Conservation (phyloP, 2,888 invertebrate genomes). For the Lobophora halterata region DNA sequence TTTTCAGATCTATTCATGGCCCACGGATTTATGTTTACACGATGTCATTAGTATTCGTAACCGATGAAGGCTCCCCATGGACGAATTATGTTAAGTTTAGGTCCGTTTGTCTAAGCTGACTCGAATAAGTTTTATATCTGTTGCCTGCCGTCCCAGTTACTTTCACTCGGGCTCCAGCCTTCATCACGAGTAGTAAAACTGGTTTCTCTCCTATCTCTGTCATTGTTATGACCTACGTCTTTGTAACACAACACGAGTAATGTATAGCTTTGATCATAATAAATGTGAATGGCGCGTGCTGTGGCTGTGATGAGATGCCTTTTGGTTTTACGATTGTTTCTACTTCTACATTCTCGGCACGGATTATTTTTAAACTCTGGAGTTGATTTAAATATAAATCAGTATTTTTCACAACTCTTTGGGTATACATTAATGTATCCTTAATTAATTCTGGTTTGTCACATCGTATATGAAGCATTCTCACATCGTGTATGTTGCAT, state of each 20-base stretch:
- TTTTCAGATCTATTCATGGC: constrained; percentile 25
- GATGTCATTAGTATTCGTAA: constrained; percentile 24
- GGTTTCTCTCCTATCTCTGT: constrained; percentile 41
- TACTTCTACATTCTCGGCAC: neutral
- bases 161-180: constrained; percentile 51
- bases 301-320: constrained; percentile 2
- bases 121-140: constrained; percentile 32
- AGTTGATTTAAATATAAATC: no score
- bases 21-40: constrained; percentile 23
- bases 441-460: no score
- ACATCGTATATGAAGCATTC: no score
- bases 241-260: constrained; percentile 9
- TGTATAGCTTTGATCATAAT: constrained; percentile 13
- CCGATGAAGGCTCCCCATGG: constrained; percentile 28
- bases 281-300: constrained; percentile 4
- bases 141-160: constrained; percentile 37
- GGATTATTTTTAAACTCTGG: no score
- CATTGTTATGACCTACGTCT: constrained; percentile 31
- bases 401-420: no score
- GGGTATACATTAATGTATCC: no score
- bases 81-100: constrained; percentile 30
- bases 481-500: no score
- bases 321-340: constrained; percentile 1
- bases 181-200: constrained; percentile 43
- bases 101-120: constrained; percentile 31